phyloP scores from a whole-genome alignment of 2,888 invertebrate species.

The Empis stercorea region DNA sequence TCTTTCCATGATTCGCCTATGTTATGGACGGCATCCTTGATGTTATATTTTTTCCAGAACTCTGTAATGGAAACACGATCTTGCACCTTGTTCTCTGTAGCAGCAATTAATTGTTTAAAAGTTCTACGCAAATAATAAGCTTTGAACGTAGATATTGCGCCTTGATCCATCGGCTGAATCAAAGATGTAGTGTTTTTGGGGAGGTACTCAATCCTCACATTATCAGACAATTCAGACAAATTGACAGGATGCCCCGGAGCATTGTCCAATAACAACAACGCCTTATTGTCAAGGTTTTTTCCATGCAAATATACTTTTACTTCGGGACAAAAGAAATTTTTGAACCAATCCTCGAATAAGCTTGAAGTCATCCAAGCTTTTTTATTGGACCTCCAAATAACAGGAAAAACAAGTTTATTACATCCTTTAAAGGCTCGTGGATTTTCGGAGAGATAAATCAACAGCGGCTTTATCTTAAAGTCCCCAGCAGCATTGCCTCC shows the following conservation, averaged over 20 bases:
- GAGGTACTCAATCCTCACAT: constrained; percentile 14
- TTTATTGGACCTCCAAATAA: constrained; percentile 17
- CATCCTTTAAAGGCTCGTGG: constrained; percentile 15
- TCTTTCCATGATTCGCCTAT: constrained; percentile 5
- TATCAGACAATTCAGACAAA: constrained; percentile 9
- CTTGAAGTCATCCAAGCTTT: constrained; percentile 16
- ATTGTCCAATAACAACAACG: constrained; percentile 14
- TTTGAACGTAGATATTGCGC: constrained; percentile 11
- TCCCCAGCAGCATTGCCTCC: constrained; percentile 20
- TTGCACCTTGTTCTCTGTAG: background rate
- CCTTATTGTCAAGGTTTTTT: constrained; percentile 12
- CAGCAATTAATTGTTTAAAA: background rate
- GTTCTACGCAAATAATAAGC: background rate
- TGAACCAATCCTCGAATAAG: constrained; percentile 11
- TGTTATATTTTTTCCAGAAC: background rate
- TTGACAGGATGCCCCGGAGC: constrained; percentile 13
- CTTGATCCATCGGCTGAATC: constrained; percentile 14
- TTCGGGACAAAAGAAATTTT: constrained; percentile 12
- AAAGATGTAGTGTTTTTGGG: constrained; percentile 16
- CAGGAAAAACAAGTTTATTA: constrained; percentile 15
- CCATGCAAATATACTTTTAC: constrained; percentile 10
- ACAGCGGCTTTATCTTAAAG: constrained; percentile 18
- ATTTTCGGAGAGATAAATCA: constrained; percentile 18
- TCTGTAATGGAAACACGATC: background rate
- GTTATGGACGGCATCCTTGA: background rate